These are phyloP conservation scores for Xylocampa areola DNA, from an alignment of 2,888 invertebrate genomes.

Conservation along the genomic window DNA sequence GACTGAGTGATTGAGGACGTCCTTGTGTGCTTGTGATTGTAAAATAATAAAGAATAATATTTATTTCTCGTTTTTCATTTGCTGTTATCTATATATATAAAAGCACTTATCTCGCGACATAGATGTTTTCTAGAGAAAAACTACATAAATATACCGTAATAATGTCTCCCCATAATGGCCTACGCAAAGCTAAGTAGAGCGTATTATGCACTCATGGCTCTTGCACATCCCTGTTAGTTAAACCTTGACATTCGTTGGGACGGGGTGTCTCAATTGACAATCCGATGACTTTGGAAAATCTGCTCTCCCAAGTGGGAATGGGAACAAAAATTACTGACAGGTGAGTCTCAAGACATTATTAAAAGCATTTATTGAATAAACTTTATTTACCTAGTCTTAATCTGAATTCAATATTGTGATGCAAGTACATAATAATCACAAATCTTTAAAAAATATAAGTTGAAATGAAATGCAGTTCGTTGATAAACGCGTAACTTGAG, in stretches of 20 bases:
- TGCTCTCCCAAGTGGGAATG: slow-evolving; percentile 79
- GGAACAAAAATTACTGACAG: slow-evolving; percentile 78
- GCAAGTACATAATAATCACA: too few species aligned
- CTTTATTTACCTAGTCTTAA: too few species aligned
- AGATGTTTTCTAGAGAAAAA: slow-evolving; percentile 49
- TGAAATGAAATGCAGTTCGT: too few species aligned
- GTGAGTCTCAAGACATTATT: slow-evolving; percentile 66
- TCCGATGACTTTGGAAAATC: slow-evolving; percentile 77
- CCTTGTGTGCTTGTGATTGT: slow-evolving; percentile 88
- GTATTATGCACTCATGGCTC: slow-evolving; percentile 65
- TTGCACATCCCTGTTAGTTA: slow-evolving; percentile 70
- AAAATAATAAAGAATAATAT: slow-evolving; percentile 77
- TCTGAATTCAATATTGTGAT: too few species aligned
- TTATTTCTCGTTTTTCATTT: slow-evolving; percentile 52
- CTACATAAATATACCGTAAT: slow-evolving; percentile 73
- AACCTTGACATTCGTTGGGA: slow-evolving; percentile 77
- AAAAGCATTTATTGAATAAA: neutral
- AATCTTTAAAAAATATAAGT: too few species aligned
- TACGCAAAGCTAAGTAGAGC: slow-evolving; percentile 73
- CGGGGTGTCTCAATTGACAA: slow-evolving; percentile 60
- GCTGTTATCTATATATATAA: slow-evolving; percentile 16
- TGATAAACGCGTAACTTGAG: too few species aligned
- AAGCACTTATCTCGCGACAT: slow-evolving; percentile 30
- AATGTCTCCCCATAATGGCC: slow-evolving; percentile 60
- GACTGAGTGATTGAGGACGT: slow-evolving; percentile 88